Evolutionary conservation across 2,113 vertebrate species (phyloP).

Genomic region (Hyperopisus bebe): DNA sequence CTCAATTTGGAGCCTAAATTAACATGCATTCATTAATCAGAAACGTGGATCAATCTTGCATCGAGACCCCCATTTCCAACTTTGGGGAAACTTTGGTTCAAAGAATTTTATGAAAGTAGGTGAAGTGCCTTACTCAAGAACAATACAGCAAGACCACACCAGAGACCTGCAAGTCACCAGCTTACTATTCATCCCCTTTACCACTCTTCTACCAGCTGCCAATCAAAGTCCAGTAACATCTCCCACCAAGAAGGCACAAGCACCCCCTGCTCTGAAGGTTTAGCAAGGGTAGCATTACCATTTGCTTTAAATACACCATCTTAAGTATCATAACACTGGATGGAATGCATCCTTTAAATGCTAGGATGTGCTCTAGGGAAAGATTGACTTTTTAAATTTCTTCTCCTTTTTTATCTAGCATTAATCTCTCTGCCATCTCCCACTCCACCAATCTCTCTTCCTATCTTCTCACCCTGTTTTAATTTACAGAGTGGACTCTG

Average conservation of each 20-base stretch:
- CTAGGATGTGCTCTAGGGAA: background rate
- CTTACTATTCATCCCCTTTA: background rate
- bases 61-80: background rate
- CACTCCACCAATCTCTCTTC: background rate
- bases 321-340: background rate
- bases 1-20: background rate
- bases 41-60: background rate
- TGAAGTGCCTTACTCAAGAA: background rate
- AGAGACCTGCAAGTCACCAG: background rate
- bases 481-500: background rate
- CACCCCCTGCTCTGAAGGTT: background rate
- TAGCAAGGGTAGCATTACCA: background rate
- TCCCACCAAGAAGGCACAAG: background rate
- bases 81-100: background rate
- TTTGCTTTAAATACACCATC: background rate
- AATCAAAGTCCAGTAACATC: background rate
- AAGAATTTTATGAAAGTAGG: background rate
- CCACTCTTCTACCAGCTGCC: background rate
- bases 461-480: background rate
- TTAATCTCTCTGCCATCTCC: background rate
- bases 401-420: background rate
- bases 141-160: background rate
- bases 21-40: background rate
- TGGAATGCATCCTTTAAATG: conserved; percentile 1
- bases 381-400: background rate